Evolutionary conservation across 1,140 invertebrate species (phyloP), one percentile per base, ranked within the genome.

Genomic region (Pteromalus puparum): DNA sequence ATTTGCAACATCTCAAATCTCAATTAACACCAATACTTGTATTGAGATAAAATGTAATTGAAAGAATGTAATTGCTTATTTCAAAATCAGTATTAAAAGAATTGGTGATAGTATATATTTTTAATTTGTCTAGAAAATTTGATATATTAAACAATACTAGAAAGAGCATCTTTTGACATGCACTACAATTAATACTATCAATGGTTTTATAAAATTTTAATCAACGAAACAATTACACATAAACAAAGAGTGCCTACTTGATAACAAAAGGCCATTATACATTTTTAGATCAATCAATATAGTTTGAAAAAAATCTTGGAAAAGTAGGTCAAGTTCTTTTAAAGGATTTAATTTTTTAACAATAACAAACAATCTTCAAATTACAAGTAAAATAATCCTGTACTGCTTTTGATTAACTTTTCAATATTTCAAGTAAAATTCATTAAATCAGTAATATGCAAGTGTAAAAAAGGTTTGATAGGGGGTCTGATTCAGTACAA

Each of bases 41-140:
- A 75, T 48, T 82, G 34, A 77, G 34, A 77, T 65, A 30, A 70
- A 67, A 67, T 48, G 67, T 67, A 75, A 75, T 73, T 30, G 21
- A 73, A 73, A 9, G 18, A 30, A 26, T 74, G 30, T 46, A 46
- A 75, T 42, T 21, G 18, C 38, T 84, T 28, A 42, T 53, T 42
- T 73, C 74, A 67, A 30, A 76, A 85, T 81, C 84, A 85, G 84
- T 85, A 85, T 85, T 85, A 81, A 68, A 53, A 34, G 24, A 81
- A 80, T 85, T 81, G 48, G 78, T 85, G 78, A 85, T 85, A 85
- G 2, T 75, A 75, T 26, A 70, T 38, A 73, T 21, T 65, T 65
- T 65, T 67, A 79, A 65, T 34, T 79, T 67, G 15, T 28, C 67
- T 70, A 70, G 26, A 70, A 30, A 70, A 70, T 30, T 28, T 61